Base-by-base conservation (phyloP, 2,797 vertebrate genomes). In the Pelodytes ibericus region DNA sequence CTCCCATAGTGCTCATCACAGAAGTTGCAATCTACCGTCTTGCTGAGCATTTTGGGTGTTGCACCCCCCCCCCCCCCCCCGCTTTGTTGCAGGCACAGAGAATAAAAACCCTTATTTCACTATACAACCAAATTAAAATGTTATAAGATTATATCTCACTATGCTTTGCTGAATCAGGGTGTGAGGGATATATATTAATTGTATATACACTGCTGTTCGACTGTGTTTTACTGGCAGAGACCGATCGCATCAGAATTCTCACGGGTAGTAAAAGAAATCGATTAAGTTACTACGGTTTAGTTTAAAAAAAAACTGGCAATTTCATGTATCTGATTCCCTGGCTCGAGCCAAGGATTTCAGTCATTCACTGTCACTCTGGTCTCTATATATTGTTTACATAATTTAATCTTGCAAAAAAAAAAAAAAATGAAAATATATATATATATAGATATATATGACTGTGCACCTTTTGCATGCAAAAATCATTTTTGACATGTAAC, bases 371-470 rank as follows among this genome's bases (percentile, higher is more conserved):
- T 20, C 9, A 29, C 63, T 78, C 56, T 25, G 57, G 25, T 31
- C 30, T 56, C 63, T 79, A 81, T 77, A 83, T 79, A 69, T 84
- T 91, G 90, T 93, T 92, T 92, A 92, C 91, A 90, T 87, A 80
- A 86, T 88, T 88, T 86, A 86, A 89, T 83, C 85, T 88, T 87
- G 88, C 90, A 87, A 90, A 90, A 90, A 69, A 68, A 61, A 61
- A 72, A 29, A n/a, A n/a, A n/a, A 33, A 27, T 71, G 18, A 30
- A 72, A 29, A 77, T 49, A 78, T 72, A 67, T 78, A 65, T 51
- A 49, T 29, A 56, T 61, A 74, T 74, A 74, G 73, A 74, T 79
- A 47, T 79, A 47, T 58, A 49, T 56, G 62, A 57, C 76, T 79
- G 71, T 73, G 77, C 77, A 79, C 71, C 71, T 79, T n/a, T 66